phyloP scores from a whole-genome alignment of 1,140 invertebrate genomes.

The Drosophila tropicalis region DNA sequence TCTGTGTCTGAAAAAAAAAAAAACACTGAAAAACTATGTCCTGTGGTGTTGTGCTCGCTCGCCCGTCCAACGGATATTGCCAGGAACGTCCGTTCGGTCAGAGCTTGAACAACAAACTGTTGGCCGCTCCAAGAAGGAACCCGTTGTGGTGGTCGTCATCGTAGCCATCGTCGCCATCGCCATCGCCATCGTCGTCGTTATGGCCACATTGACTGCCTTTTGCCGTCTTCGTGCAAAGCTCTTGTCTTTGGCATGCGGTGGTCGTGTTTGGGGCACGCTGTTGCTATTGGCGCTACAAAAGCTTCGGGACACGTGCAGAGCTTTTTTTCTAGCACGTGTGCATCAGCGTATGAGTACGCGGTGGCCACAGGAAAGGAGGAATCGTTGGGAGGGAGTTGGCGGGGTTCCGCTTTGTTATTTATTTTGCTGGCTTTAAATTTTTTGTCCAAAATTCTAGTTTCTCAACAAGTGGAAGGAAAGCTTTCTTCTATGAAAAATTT shows the following conservation, averaged over 20 bases:
- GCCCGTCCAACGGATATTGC: slow-evolving; percentile 28
- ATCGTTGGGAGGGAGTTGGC: slow-evolving; percentile 24
- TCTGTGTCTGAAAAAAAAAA: background rate
- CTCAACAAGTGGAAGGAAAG: slow-evolving; percentile 73
- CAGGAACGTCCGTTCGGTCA: slow-evolving; percentile 64
- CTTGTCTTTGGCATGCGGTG: slow-evolving; percentile 23
- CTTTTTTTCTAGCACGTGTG: slow-evolving; percentile 54
- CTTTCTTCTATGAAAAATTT: slow-evolving; percentile 46
- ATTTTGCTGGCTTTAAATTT: slow-evolving; percentile 2
- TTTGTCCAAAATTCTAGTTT: slow-evolving; percentile 38
- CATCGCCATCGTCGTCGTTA: slow-evolving; percentile 27
- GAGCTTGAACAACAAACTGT: slow-evolving; percentile 78
- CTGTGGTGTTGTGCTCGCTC: slow-evolving; percentile 14
- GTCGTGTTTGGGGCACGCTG: slow-evolving; percentile 66
- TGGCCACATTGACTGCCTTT: too few species aligned
- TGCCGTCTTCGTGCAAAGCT: slow-evolving; percentile 59
- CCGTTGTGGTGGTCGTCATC: background rate
- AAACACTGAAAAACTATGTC: slow-evolving; percentile 11
- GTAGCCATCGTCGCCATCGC: too few species aligned
- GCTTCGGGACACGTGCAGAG: slow-evolving; percentile 64
- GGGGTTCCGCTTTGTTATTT: slow-evolving; percentile 37
- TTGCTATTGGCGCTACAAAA: slow-evolving; percentile 58
- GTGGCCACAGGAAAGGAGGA: background rate
- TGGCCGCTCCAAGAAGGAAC: slow-evolving; percentile 46
- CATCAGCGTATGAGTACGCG: slow-evolving; percentile 34